A percentile compares a stretch with the other conserved stretches of the same genome.
Conservation (phyloP, 2,888 invertebrate genomes). For the Melitaea athalia region DNA sequence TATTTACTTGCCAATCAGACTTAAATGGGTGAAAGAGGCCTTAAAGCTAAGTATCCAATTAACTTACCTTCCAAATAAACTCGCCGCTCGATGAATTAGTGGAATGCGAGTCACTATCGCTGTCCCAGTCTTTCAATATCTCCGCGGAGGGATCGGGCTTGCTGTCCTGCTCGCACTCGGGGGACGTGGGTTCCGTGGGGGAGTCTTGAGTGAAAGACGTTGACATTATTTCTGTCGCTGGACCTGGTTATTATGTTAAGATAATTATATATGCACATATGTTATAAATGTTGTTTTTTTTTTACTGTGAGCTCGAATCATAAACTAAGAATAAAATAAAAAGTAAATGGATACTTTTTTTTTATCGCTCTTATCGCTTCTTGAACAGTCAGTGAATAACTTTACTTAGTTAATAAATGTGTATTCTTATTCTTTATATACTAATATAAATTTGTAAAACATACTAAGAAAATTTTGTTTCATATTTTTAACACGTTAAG, state of each 20-base stretch:
- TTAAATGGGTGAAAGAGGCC: not conserved
- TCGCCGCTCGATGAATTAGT: slow-evolving; percentile 89
- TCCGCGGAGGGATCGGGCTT: slow-evolving; percentile 67
- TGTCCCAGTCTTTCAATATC: slow-evolving; percentile 86
- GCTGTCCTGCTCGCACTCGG: slow-evolving; percentile 62
- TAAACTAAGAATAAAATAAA: too few relatives aligned
- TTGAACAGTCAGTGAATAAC: too few relatives aligned
- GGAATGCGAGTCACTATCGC: slow-evolving; percentile 83
- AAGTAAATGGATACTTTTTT: too few relatives aligned
- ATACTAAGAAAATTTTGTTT: too few relatives aligned
- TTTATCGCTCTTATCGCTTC: too few relatives aligned
- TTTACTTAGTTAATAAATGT: too few relatives aligned
- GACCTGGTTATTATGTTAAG: slow-evolving; percentile 54
- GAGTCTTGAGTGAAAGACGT: slow-evolving; percentile 77
- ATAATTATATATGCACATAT: not conserved
- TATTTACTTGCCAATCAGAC: too few relatives aligned
- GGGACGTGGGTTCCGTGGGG: slow-evolving; percentile 68
- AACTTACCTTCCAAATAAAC: slow-evolving; percentile 89
- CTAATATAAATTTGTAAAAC: too few relatives aligned
- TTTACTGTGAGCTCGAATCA: too few relatives aligned
- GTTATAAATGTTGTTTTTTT: not conserved
- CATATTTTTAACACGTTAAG: not conserved
- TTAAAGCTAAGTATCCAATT: not conserved
- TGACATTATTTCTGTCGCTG: slow-evolving; percentile 73
- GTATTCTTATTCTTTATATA: too few relatives aligned